phyloP scores from a whole-genome alignment of 2,888 invertebrate genomes.

The Fragum fragum region DNA sequence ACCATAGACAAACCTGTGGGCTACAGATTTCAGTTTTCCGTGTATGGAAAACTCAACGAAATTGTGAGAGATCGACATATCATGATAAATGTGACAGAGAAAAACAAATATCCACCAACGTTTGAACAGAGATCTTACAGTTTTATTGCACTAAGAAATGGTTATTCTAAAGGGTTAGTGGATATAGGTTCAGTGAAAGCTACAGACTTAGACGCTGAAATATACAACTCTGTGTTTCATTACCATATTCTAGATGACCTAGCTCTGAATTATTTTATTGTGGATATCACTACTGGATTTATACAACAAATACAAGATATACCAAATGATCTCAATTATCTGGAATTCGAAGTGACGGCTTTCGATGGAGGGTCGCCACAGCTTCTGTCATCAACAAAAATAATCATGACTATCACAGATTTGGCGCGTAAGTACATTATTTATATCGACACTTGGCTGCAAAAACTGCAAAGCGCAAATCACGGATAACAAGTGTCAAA shows the following conservation, averaged over 20 bases:
- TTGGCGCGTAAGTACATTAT: constrained; percentile 75
- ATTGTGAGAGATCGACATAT: constrained; percentile 66
- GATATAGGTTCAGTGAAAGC: constrained; percentile 70
- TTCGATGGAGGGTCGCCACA: constrained; percentile 77
- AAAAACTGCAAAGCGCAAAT: too few relatives aligned
- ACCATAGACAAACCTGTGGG: constrained; percentile 70
- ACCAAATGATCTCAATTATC: constrained; percentile 46
- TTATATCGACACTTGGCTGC: too few relatives aligned
- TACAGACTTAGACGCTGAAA: constrained; percentile 66
- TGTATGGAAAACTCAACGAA: constrained; percentile 60
- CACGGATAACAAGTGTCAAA: too few relatives aligned
- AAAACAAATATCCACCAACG: constrained; percentile 71
- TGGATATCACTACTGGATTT: constrained; percentile 65
- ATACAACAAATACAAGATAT: constrained; percentile 64
- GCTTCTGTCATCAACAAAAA: constrained; percentile 58
- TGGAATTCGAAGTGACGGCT: constrained; percentile 71
- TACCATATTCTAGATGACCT: constrained; percentile 66
- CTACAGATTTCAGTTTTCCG: constrained; percentile 70
- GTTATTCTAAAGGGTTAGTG: constrained; percentile 45
- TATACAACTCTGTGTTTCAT: constrained; percentile 73
- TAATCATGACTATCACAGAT: constrained; percentile 66
- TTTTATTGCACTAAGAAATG: constrained; percentile 72
- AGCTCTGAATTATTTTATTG: constrained; percentile 48
- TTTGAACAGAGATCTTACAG: constrained; percentile 65
- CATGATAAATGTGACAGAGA: constrained; percentile 71